Base-by-base conservation (phyloP, 2,113 vertebrate genomes). In the Epinephelus fuscoguttatus region DNA sequence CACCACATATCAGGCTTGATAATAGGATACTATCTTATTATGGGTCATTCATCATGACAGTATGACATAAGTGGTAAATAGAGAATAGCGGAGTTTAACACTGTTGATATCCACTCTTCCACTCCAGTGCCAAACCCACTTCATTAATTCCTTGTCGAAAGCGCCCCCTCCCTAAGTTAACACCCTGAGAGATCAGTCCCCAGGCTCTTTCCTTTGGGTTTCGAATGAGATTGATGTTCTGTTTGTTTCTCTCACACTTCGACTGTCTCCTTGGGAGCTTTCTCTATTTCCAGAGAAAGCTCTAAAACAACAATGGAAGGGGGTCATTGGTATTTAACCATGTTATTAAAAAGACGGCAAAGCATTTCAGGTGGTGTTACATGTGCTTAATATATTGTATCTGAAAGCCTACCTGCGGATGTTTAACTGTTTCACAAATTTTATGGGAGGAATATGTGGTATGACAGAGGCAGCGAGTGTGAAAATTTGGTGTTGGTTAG, bases 181-280 rank as follows among this genome's bases (percentile, higher is more conserved):
- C 84, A 84, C 76, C 74, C 68, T 53, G 50, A 78, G 84, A 86
- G 90, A 88, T 89, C 68, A 71, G 81, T 84, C 88, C 91, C 60
- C 42, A 30, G 74, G 83, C 78, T 37, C 76, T 84, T 62, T 81
- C 81, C 75, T 70, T 67, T 83, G 79, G 84, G 72, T 76, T 88
- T 82, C 77, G 25, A 87, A 68, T 68, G 76, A 93, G 81, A 88
- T 85, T 88, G 91, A 88, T 90, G 85, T 75, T 90, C 61, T 88
- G 86, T 92, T 90, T 91, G 80, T 90, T 90, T 88, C 81, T 87
- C 86, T 75, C 78, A 82, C 78, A 71, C 83, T 78, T 86, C n/a
- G 71, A 75, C 80, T 70, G 78, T 80, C 78, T 83, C 78, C 70
- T 56, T 17, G 62, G 71, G 83, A 82, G 74, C 47, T 59, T 69